These are phyloP conservation scores for Psammodynastes pulverulentus DNA, from an alignment of 2,113 vertebrate species.

Conservation along the genomic window DNA sequence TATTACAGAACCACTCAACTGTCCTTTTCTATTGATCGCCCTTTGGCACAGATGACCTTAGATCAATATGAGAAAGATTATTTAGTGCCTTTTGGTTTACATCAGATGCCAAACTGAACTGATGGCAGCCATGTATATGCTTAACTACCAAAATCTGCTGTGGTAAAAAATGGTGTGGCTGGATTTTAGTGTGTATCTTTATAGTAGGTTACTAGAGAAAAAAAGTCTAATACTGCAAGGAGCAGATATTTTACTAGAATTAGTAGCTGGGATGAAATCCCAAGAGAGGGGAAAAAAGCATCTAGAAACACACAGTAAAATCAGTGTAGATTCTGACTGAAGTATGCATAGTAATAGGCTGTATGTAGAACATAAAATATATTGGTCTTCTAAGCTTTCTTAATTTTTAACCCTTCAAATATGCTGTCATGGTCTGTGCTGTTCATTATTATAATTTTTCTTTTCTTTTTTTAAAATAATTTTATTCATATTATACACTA, in stretches of 20 bases:
- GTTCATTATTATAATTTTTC: neutral
- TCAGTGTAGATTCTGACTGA: neutral
- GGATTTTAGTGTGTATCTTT: neutral
- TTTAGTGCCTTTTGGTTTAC: constrained; percentile 59
- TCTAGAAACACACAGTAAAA: neutral
- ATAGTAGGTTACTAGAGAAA: neutral
- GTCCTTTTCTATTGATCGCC: constrained; percentile 65
- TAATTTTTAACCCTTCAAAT: neutral
- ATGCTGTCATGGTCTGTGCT: neutral
- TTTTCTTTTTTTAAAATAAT: no score
- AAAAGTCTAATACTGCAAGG: neutral
- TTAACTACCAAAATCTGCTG: neutral
- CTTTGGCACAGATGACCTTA: constrained; percentile 66
- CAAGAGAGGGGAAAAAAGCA: neutral
- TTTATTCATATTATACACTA: no score
- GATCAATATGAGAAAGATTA: constrained; percentile 64
- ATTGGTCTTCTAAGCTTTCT: neutral
- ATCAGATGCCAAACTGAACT: constrained; percentile 36
- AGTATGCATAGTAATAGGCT: neutral
- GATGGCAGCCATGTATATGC: neutral
- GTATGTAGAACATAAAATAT: neutral
- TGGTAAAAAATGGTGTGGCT: neutral
- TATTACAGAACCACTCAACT: constrained; percentile 70
- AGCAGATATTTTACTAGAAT: neutral
- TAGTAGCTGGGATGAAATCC: neutral